These are phyloP conservation scores for Hydrolagus colliei DNA, from an alignment of 2,797 vertebrate genomes.

Conservation along the genomic window DNA sequence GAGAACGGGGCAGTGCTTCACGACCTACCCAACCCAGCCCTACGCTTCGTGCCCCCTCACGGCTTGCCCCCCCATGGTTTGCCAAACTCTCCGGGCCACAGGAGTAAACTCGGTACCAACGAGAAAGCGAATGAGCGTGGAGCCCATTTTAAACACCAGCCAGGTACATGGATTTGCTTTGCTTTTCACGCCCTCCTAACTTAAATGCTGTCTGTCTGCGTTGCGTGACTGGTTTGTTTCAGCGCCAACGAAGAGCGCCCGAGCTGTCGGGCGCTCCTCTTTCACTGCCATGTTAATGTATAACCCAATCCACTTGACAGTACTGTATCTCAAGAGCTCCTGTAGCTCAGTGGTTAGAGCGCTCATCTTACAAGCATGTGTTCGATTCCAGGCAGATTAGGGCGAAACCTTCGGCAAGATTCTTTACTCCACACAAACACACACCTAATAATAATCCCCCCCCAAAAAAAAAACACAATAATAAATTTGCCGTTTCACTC, in stretches of 20 bases:
- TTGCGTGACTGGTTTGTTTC: background rate
- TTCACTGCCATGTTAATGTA: background rate
- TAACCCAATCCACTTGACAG: background rate
- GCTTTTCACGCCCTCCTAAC: background rate
- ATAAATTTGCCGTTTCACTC: no score
- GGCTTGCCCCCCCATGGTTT: slow-evolving; percentile 63
- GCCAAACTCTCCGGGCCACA: slow-evolving; percentile 64
- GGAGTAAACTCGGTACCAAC: slow-evolving; percentile 54
- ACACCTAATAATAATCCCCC: no score
- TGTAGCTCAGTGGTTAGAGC: no score
- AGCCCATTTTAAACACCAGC: slow-evolving; percentile 72
- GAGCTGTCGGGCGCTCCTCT: background rate
- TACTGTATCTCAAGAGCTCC: no score
- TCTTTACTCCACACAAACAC: no score
- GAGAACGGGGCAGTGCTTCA: slow-evolving; percentile 54
- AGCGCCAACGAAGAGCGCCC: no score
- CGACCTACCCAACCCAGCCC: slow-evolving; percentile 48
- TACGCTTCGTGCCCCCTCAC: slow-evolving; percentile 65
- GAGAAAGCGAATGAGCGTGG: slow-evolving; percentile 52
- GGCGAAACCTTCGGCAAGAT: no score
- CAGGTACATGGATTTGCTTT: slow-evolving; percentile 70
- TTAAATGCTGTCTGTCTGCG: background rate
- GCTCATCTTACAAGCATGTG: no score
- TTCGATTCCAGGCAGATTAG: no score
- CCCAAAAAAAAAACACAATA: no score